phyloP scores from a whole-genome alignment of 2,888 invertebrate genomes.

The Drosophila fulvimacula region DNA sequence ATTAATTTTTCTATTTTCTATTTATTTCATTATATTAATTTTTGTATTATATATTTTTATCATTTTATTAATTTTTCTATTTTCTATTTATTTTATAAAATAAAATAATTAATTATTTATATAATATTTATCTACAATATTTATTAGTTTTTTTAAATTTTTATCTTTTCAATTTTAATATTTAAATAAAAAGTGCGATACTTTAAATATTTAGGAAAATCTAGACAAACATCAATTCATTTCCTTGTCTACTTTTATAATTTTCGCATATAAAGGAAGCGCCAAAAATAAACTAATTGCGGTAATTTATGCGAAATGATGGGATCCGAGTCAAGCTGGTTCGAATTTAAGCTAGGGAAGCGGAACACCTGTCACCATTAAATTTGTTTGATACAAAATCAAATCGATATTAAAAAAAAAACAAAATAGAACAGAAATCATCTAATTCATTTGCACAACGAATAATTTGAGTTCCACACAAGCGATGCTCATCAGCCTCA shows the following conservation, averaged over 20 bases:
- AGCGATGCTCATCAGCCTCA: slow-evolving; percentile 6
- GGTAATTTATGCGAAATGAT: neutral
- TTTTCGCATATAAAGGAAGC: neutral
- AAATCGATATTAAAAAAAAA: slow-evolving; percentile 41
- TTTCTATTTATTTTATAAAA: too few relatives aligned
- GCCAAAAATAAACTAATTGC: neutral
- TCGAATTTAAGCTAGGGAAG: slow-evolving; percentile 19
- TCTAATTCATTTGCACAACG: slow-evolving; percentile 56
- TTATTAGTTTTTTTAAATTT: too few relatives aligned
- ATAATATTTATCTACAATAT: too few relatives aligned
- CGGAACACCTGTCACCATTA: slow-evolving; percentile 33
- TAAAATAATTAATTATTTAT: too few relatives aligned
- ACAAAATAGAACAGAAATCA: slow-evolving; percentile 18
- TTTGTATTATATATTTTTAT: too few relatives aligned
- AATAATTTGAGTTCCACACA: slow-evolving; percentile 62
- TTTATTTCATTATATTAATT: too few relatives aligned
- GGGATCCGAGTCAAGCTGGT: neutral
- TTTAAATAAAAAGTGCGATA: neutral
- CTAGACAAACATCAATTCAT: neutral
- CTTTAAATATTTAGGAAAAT: neutral
- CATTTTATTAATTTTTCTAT: too few relatives aligned
- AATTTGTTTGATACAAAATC: slow-evolving; percentile 10
- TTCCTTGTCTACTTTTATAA: neutral
- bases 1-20: too few relatives aligned
- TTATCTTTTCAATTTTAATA: too few relatives aligned